phyloP scores from a whole-genome alignment of 2,113 vertebrate species.

The Ovis aries region DNA sequence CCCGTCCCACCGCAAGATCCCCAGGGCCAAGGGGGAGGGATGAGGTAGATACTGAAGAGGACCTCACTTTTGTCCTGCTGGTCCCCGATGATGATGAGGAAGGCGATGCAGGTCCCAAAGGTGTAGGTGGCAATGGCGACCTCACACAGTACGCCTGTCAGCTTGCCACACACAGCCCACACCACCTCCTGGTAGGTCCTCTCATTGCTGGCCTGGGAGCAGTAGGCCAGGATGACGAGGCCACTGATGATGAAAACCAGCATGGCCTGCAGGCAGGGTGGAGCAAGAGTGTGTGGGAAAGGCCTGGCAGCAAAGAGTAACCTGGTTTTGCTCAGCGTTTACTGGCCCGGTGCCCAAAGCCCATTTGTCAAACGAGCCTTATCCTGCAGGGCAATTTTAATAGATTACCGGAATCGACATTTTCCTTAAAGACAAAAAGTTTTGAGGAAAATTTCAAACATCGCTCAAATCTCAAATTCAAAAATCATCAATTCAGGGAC shows the following conservation, averaged over 20 bases:
- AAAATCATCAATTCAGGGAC: neutral
- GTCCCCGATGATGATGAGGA: conserved; percentile 98
- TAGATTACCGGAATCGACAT: neutral
- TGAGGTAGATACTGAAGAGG: neutral
- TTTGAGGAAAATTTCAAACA: neutral
- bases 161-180: conserved; percentile 91
- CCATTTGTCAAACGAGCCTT: neutral
- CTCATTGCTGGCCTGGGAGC: conserved; percentile 94
- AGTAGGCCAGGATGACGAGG: conserved; percentile 94
- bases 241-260: conserved; percentile 96
- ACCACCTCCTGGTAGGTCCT: conserved; percentile 97
- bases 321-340: neutral
- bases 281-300: neutral
- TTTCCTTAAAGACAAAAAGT: neutral
- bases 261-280: conserved; percentile 84
- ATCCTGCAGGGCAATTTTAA: neutral
- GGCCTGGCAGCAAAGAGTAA: neutral
- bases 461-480: neutral
- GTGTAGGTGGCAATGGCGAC: conserved; percentile 93
- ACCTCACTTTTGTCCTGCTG: conserved; percentile 95
- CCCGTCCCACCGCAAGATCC: neutral
- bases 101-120: conserved; percentile 97
- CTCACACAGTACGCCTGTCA: conserved; percentile 90
- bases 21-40: neutral
- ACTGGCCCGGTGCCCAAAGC: neutral